A percentile compares a stretch with the other conserved stretches of the same genome.
These are phyloP conservation scores for Acronicta psi DNA, from an alignment of 2,888 invertebrate genomes.

Conservation along the genomic window DNA sequence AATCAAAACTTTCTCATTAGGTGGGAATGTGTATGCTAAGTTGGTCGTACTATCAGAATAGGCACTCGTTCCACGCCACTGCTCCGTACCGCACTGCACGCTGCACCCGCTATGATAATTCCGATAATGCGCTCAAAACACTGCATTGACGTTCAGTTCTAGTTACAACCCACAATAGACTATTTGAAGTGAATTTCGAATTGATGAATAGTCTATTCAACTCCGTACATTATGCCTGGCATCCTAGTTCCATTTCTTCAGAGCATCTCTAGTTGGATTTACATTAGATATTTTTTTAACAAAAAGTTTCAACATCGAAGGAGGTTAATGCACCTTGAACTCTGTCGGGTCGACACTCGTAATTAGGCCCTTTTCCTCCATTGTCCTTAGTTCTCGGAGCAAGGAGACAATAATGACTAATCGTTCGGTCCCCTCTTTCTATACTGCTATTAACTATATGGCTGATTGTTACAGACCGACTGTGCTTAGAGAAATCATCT, in stretches of 20 bases:
- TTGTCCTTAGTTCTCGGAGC: slow-evolving; percentile 76
- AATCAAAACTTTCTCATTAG: slow-evolving; percentile 39
- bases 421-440: slow-evolving; percentile 66
- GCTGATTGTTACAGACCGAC: slow-evolving; percentile 54
- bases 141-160: slow-evolving; percentile 60
- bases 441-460: slow-evolving; percentile 74
- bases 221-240: slow-evolving; percentile 14
- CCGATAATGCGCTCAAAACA: slow-evolving; percentile 63
- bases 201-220: slow-evolving; percentile 31
- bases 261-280: slow-evolving; percentile 4
- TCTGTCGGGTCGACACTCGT: slow-evolving; percentile 64
- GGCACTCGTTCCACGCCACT: slow-evolving; percentile 48
- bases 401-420: slow-evolving; percentile 75
- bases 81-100: slow-evolving; percentile 56
- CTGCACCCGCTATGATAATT: slow-evolving; percentile 66
- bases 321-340: slow-evolving; percentile 68
- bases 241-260: slow-evolving; percentile 26
- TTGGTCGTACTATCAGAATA: slow-evolving; percentile 19
- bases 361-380: slow-evolving; percentile 76
- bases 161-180: slow-evolving; percentile 63
- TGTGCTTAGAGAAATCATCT: slow-evolving; percentile 25
- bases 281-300: slow-evolving; percentile 32
- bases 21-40: slow-evolving; percentile 25
- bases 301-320: slow-evolving; percentile 56
- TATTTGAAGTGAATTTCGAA: slow-evolving; percentile 55